A percentile compares a stretch with the other conserved stretches of the same genome.
Evolutionary conservation across 1,140 invertebrate species (phyloP).

Genomic region (Diachasma alloeum): DNA sequence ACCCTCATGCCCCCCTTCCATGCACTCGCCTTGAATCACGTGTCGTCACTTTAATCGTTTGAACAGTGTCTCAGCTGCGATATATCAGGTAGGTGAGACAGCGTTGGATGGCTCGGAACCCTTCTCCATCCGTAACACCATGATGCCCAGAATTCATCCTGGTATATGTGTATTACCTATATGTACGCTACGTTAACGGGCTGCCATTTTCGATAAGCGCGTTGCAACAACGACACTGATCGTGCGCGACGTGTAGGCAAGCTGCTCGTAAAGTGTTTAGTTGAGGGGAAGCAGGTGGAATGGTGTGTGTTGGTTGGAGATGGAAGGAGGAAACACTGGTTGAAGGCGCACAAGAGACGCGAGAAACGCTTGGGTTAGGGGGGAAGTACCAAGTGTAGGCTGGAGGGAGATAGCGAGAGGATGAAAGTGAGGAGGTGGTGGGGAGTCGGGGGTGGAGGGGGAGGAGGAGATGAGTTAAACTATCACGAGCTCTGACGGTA

Average conservation of each 20-base stretch:
- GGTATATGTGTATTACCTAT: constrained; percentile 29
- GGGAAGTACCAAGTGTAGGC: too few species aligned
- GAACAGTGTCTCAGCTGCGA: constrained; percentile 19
- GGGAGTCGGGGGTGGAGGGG: constrained; percentile 9
- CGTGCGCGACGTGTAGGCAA: constrained; percentile 60
- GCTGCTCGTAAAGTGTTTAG: constrained; percentile 66
- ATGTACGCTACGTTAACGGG: constrained; percentile 53
- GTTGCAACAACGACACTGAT: constrained; percentile 60
- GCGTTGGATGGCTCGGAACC: not conserved
- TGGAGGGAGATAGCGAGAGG: constrained; percentile 6
- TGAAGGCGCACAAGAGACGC: not conserved
- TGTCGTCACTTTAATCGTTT: constrained; percentile 35
- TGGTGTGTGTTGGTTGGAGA: constrained; percentile 15
- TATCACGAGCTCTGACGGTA: constrained; percentile 63
- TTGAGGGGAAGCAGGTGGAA: constrained; percentile 55
- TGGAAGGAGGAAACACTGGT: not conserved
- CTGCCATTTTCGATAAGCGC: constrained; percentile 62
- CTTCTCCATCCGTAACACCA: not conserved
- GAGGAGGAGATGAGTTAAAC: constrained; percentile 51
- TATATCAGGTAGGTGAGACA: constrained; percentile 36
- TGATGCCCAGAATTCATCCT: constrained; percentile 24
- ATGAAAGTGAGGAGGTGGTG: constrained; percentile 24
- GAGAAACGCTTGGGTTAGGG: constrained; percentile 6
- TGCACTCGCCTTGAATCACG: constrained; percentile 25
- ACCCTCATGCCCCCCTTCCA: not conserved